Percentiles rank a stretch among this genome's conserved stretches.
phyloP scores from a whole-genome alignment of 1,140 invertebrate genomes.

The Acyrthosiphon pisum region DNA sequence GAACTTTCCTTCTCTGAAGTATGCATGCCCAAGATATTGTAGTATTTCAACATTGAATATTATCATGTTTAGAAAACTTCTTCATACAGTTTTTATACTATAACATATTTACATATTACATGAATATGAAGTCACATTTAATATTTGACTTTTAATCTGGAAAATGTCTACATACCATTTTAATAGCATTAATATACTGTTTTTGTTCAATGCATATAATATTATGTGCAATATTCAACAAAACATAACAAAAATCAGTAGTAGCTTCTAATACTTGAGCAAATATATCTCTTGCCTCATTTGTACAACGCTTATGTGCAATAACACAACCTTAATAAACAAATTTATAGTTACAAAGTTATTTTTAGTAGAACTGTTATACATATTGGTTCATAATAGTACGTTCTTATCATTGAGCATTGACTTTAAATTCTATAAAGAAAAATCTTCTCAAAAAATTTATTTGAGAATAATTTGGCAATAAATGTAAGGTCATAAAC shows the following conservation, averaged over 20 bases:
- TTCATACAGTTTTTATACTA: conserved; percentile 98
- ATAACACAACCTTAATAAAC: conserved; percentile 72
- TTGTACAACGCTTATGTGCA: conserved; percentile 93
- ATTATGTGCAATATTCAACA: conserved; percentile 99
- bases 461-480: conserved; percentile 60
- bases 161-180: conserved; percentile 78
- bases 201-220: conserved; percentile 99
- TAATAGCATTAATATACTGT: conserved; percentile 97
- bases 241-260: conserved; percentile 98
- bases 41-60: conserved; percentile 95
- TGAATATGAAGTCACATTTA: background rate
- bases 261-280: conserved; percentile 98
- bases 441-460: too few relatives aligned
- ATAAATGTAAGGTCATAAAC: too few relatives aligned
- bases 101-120: conserved; percentile 69
- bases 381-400: background rate
- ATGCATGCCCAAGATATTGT: conserved; percentile 93
- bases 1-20: conserved; percentile 89
- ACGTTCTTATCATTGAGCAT: too few relatives aligned
- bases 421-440: conserved; percentile 55
- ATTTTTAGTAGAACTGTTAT: background rate
- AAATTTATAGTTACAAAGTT: background rate
- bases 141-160: background rate
- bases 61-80: conserved; percentile 95
- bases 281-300: conserved; percentile 98